Evolutionary conservation across 2,113 vertebrate genomes (phyloP).

Genomic region (Nothocercus julius): DNA sequence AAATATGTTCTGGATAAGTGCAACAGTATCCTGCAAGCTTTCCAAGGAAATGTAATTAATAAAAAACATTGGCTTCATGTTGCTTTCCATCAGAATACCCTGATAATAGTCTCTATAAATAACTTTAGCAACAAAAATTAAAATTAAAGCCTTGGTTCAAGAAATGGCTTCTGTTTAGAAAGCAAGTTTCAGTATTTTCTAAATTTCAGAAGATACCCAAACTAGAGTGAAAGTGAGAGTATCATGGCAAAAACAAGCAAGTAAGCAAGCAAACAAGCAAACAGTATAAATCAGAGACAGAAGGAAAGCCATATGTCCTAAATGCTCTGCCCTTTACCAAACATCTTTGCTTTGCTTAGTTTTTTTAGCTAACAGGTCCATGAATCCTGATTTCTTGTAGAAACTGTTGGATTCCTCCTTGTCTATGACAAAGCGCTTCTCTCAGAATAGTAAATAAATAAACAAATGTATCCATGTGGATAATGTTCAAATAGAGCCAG

Average conservation of each 20-base stretch:
- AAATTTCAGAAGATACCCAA: not conserved
- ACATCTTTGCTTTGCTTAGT: not conserved
- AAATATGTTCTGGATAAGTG: not conserved
- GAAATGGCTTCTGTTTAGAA: not conserved
- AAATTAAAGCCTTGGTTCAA: not conserved
- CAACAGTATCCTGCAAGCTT: not conserved
- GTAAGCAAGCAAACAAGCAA: too few species aligned
- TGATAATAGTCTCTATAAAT: not conserved
- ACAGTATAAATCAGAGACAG: not conserved
- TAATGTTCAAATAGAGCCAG: not conserved
- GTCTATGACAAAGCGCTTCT: not conserved
- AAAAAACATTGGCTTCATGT: not conserved
- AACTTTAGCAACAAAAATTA: not conserved
- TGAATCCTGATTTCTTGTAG: slow-evolving; percentile 5
- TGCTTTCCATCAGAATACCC: not conserved
- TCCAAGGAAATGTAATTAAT: not conserved
- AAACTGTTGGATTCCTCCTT: slow-evolving; percentile 31
- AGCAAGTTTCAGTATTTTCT: not conserved
- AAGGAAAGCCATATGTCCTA: not conserved
- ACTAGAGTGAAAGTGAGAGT: not conserved
- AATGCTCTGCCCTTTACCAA: not conserved
- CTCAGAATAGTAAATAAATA: not conserved
- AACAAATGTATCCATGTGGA: not conserved
- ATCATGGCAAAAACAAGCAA: not conserved
- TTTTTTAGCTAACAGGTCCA: not conserved